Conservation (phyloP, 1,140 invertebrate species). For the Pentalonia nigronervosa region DNA sequence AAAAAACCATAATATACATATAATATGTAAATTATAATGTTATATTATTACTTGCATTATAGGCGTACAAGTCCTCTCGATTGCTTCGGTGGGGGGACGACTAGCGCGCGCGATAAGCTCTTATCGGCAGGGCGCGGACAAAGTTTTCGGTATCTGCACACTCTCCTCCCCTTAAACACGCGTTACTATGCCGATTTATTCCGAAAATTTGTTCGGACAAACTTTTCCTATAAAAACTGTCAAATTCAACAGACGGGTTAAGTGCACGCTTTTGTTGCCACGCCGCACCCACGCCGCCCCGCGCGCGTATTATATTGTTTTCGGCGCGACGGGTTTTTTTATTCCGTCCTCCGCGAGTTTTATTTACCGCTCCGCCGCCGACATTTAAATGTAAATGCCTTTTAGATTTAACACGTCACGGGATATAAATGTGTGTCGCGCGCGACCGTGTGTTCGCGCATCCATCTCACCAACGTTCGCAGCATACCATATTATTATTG, state of each 20-base stretch:
- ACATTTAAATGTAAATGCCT: slow-evolving; percentile 35
- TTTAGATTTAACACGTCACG: slow-evolving; percentile 22
- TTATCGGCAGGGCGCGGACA: not conserved
- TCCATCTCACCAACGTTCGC: not conserved
- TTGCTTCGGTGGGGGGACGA: not conserved
- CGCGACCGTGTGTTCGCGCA: not conserved
- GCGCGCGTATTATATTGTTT: not conserved
- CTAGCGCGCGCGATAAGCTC: not conserved
- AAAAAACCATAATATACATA: not conserved
- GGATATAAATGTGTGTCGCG: not conserved
- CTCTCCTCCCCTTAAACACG: not conserved
- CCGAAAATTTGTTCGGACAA: slow-evolving; percentile 14
- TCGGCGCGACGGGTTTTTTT: not conserved
- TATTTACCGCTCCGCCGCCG: slow-evolving; percentile 11
- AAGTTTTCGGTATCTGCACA: slow-evolving; percentile 19
- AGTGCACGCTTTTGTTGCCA: not conserved
- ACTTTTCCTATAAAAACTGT: slow-evolving; percentile 33
- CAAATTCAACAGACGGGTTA: slow-evolving; percentile 16
- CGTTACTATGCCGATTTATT: slow-evolving; percentile 31
- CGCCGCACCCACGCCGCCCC: not conserved
- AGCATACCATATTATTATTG: no score
- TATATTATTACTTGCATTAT: not conserved
- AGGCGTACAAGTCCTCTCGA: not conserved
- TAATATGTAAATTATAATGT: no score
- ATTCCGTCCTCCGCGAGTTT: not conserved